Conservation (phyloP, 2,113 vertebrate genomes). For the Tachysurus fulvidraco region DNA sequence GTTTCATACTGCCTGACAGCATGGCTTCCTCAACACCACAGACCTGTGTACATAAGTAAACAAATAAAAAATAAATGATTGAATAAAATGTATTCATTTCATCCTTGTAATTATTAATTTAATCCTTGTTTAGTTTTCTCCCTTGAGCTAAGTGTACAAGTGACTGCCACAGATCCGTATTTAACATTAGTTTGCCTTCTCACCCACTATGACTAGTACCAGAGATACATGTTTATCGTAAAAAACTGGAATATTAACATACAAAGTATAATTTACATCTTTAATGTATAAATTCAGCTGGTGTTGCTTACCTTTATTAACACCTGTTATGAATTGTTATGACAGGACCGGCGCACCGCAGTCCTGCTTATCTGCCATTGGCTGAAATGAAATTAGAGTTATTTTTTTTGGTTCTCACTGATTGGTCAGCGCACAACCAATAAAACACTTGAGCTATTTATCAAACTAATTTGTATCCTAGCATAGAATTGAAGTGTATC, state of each 20-base stretch:
- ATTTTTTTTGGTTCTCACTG: background rate
- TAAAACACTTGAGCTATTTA: background rate
- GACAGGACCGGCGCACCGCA: background rate
- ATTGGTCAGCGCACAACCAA: conserved; percentile 11
- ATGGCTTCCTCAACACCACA: background rate
- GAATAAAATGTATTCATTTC: background rate
- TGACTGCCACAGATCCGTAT: background rate
- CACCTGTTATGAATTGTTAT: background rate
- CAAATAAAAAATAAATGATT: background rate
- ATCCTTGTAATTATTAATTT: too few species aligned
- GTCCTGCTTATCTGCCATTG: background rate
- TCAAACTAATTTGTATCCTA: background rate
- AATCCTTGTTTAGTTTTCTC: too few species aligned
- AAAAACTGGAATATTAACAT: background rate
- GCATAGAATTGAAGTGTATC: background rate
- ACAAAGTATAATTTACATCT: background rate
- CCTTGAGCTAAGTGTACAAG: background rate
- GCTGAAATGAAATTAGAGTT: background rate
- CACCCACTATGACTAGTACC: background rate
- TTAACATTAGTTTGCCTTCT: background rate
- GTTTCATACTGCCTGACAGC: background rate
- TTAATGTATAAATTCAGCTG: background rate
- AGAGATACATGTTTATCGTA: background rate
- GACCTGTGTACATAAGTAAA: background rate
- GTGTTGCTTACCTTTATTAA: background rate